A percentile compares a stretch with the other conserved stretches of the same genome.
Evolutionary conservation across 2,888 invertebrate species (phyloP).

Genomic region (Chalcis sispes): DNA sequence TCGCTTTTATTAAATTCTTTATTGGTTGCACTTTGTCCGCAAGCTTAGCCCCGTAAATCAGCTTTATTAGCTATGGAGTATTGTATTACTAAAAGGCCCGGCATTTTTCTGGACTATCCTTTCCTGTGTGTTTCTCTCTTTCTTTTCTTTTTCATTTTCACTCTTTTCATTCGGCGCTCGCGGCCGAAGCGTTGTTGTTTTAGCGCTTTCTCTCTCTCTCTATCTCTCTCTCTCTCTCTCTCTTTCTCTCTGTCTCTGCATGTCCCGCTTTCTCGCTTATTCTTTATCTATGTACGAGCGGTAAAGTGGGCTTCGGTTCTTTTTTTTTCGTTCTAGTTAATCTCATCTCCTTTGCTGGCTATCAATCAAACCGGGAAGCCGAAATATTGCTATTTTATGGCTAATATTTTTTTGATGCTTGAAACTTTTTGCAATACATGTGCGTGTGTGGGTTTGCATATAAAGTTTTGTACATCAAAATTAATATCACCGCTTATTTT

Average conservation of each 20-base stretch:
- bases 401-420: no score
- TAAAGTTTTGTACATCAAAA: no score
- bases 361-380: no score
- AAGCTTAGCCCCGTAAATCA: conserved; percentile 49
- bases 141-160: neutral
- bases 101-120: neutral
- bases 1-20: conserved; percentile 56
- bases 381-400: no score
- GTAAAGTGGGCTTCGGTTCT: no score
- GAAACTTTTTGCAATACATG: no score
- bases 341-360: neutral
- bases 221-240: no score
- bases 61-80: conserved; percentile 53
- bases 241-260: no score
- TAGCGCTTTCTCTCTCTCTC: neutral
- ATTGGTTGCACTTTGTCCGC: conserved; percentile 46
- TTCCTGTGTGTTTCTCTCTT: neutral
- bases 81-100: neutral
- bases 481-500: no score
- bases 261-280: neutral
- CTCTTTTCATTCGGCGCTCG: neutral
- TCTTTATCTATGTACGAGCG: neutral
- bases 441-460: no score
- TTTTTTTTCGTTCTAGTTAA: neutral
- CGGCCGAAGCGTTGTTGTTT: neutral